phyloP scores from a whole-genome alignment of 2,888 invertebrate species.

The Xylophagus ater region DNA sequence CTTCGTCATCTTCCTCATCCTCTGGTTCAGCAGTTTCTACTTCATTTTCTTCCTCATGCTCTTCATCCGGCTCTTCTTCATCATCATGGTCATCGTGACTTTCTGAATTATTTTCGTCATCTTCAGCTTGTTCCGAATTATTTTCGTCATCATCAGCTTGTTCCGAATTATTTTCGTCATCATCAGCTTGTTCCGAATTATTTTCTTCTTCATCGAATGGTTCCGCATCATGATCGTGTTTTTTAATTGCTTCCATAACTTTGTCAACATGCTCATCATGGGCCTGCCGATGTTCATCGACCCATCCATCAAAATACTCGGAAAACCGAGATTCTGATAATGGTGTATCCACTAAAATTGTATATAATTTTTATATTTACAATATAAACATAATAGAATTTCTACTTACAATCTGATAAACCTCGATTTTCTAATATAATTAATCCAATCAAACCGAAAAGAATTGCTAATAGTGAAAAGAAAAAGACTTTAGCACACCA shows the following conservation, averaged over 20 bases:
- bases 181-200: constrained; percentile 25
- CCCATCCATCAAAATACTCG: constrained; percentile 67
- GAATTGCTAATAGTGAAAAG: constrained; percentile 58
- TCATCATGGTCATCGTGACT: constrained; percentile 29
- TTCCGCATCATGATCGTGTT: constrained; percentile 31
- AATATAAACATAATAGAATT: no score
- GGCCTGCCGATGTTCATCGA: constrained; percentile 39
- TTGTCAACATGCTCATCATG: constrained; percentile 33
- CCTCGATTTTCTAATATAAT: constrained; percentile 73
- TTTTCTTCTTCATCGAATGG: constrained; percentile 29
- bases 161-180: constrained; percentile 33
- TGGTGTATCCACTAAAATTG: constrained; percentile 45
- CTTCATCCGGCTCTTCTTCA: constrained; percentile 25
- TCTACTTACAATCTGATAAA: constrained; percentile 58
- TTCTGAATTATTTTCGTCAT: constrained; percentile 28
- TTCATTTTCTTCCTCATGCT: constrained; percentile 27
- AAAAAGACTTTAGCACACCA: constrained; percentile 77
- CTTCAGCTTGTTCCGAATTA: constrained; percentile 37
- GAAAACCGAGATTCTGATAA: constrained; percentile 58
- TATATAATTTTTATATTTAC: no score
- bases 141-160: constrained; percentile 32
- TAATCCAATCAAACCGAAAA: constrained; percentile 61
- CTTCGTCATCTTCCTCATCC: constrained; percentile 26
- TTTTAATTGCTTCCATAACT: constrained; percentile 30
- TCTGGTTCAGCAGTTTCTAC: constrained; percentile 31